Percentiles rank a stretch among this genome's conserved stretches.
Conservation (phyloP, 1,140 invertebrate genomes). For the Brachystomella parvula region DNA sequence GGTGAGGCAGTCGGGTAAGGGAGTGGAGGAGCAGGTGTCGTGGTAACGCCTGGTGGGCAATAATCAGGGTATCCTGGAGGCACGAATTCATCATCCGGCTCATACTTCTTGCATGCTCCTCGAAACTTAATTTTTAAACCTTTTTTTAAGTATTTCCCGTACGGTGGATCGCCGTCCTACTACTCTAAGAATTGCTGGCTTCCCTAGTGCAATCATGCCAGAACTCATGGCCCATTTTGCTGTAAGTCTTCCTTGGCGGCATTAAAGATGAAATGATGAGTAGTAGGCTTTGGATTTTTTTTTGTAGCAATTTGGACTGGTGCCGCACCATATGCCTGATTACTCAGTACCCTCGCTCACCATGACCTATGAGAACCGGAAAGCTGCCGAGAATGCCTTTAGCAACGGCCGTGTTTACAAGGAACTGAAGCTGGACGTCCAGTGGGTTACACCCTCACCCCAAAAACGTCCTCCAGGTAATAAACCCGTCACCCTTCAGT, state of each 20-base stretch:
- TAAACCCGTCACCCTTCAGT: too few species aligned
- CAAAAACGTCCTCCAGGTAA: background rate
- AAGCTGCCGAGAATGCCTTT: slow-evolving; percentile 62
- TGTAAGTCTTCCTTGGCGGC: slow-evolving; percentile 43
- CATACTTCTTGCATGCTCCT: too few species aligned
- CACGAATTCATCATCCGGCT: too few species aligned
- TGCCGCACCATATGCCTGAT: slow-evolving; percentile 59
- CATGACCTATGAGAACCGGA: slow-evolving; percentile 61
- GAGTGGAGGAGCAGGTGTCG: too few species aligned
- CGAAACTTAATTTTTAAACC: too few species aligned
- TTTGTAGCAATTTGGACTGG: slow-evolving; percentile 67
- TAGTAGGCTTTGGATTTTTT: slow-evolving; percentile 38
- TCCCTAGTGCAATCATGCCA: slow-evolving; percentile 60
- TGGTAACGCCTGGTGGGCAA: too few species aligned
- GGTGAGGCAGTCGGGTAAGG: too few species aligned
- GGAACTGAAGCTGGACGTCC: slow-evolving; percentile 46
- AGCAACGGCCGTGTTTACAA: slow-evolving; percentile 57
- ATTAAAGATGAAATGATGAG: background rate
- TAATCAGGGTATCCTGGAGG: too few species aligned
- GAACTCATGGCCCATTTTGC: slow-evolving; percentile 62
- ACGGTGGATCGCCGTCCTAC: slow-evolving; percentile 70
- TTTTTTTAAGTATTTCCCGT: slow-evolving; percentile 48
- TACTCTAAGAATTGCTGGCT: slow-evolving; percentile 67
- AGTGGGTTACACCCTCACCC: slow-evolving; percentile 39
- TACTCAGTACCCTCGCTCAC: slow-evolving; percentile 58